A percentile compares a stretch with the other conserved stretches of the same genome.
Conservation (phyloP, 2,113 vertebrate species). For the Penelope pileata region DNA sequence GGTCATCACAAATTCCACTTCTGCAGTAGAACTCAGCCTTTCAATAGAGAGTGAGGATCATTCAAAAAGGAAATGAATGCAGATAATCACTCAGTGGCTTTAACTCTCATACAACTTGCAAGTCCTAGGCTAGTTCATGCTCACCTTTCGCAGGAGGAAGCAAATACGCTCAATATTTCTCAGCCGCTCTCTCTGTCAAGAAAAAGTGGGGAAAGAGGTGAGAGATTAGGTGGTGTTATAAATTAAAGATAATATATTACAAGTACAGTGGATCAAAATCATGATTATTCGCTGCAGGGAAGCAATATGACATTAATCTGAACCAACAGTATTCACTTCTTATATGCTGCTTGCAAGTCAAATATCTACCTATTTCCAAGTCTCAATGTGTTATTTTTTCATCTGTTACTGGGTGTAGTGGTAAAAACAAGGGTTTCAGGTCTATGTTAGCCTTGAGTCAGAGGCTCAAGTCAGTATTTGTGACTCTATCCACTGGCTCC, state of each 20-base stretch:
- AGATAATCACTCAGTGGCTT: neutral
- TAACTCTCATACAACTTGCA: neutral
- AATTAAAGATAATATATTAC: neutral
- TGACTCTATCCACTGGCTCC: neutral
- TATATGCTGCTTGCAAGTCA: neutral
- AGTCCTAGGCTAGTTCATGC: neutral
- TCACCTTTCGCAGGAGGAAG: constrained; percentile 95
- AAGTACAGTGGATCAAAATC: neutral
- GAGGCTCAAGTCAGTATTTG: neutral
- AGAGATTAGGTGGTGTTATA: neutral
- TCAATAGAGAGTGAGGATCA: neutral
- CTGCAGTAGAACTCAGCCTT: neutral
- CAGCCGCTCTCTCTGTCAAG: constrained; percentile 89
- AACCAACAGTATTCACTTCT: neutral
- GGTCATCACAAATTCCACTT: neutral
- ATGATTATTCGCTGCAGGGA: neutral
- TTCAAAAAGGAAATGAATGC: neutral
- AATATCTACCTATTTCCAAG: neutral
- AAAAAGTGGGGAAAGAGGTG: neutral
- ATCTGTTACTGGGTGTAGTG: neutral
- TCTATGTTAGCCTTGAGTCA: neutral
- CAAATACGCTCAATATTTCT: constrained; percentile 98
- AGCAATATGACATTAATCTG: neutral
- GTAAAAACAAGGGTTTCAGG: neutral
- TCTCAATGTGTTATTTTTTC: neutral